phyloP scores from a whole-genome alignment of 2,888 invertebrate genomes.

The Choristoneura rosaceana region DNA sequence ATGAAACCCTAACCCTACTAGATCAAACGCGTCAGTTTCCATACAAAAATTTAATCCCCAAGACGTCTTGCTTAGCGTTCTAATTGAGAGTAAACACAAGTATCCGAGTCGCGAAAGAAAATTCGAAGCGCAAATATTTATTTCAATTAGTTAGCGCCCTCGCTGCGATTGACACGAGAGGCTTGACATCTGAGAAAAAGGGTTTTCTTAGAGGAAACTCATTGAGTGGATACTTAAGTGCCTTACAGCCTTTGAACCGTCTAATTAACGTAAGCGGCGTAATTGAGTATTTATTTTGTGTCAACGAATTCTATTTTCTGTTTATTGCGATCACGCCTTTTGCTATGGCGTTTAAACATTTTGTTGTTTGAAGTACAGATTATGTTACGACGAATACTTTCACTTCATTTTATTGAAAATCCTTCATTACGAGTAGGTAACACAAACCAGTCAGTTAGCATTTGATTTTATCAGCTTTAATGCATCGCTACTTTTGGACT shows the following conservation, averaged over 20 bases:
- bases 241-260: conserved; percentile 64
- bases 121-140: conserved; percentile 79
- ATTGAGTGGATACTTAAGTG: conserved; percentile 67
- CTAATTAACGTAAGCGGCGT: conserved; percentile 70
- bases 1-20: neutral
- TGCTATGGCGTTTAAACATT: conserved; percentile 26
- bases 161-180: conserved; percentile 76
- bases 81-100: conserved; percentile 57
- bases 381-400: neutral
- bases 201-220: conserved; percentile 64
- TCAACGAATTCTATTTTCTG: conserved; percentile 22
- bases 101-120: conserved; percentile 61
- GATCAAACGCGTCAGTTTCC: conserved; percentile 26
- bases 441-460: too few species aligned
- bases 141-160: conserved; percentile 73
- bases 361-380: conserved; percentile 5
- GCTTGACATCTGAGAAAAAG: conserved; percentile 79
- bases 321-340: conserved; percentile 35
- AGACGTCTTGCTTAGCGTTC: conserved; percentile 34
- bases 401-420: neutral
- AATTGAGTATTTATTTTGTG: conserved; percentile 60
- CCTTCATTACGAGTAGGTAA: too few species aligned
- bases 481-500: too few species aligned
- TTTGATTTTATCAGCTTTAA: too few species aligned
- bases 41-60: conserved; percentile 5